Evolutionary conservation across 1,140 invertebrate species (phyloP), one percentile per base, ranked within the genome.

Genomic region (Hestina assimilis): DNA sequence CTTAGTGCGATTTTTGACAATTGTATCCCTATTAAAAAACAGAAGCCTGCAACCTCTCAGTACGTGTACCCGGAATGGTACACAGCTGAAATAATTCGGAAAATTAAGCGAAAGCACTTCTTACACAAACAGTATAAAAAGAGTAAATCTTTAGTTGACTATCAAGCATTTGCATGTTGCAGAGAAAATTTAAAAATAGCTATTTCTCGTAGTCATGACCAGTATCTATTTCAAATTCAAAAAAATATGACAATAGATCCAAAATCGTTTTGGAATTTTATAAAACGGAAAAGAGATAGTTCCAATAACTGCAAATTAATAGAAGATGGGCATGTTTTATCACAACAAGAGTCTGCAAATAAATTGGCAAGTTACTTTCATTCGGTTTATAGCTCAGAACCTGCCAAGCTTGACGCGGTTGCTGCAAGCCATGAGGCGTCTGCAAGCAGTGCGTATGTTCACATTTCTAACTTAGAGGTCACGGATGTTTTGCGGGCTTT

Each of bases 11-110:
- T 11, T 28, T 8, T 26, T 28, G 4, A 45, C n/a, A 5, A 12
- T 14, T 26, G 42, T 23, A 3, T 33, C 20, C 42, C 11, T 0
- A 28, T 15, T 15, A 45, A 28, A 45, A 28, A 4, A 12, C 23
- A 9, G 12, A 14, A 11, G 0, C 4, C 4, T 11, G n/a, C 14
- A 53, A 26, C 4, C 14, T 8, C 14, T 29, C 23, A 8, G 1
- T 42, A 42, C 12, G 26, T 29, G 1, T 53, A 43, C 20, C 38
- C 50, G 8, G 50, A 35, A 6, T 55, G 52, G 42, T 55, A 55
- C 4, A 46, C 47, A 8, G 15, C 24, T 1, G 41, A 45, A 21
- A 46, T 45, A 17, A 55, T 45, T 24, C 19, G 28, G 8, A 11
- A 21, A 6, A 46, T 55, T 35, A 15, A 12, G 8, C 24, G 35